Conservation (phyloP, 2,888 invertebrate genomes). For the Scaptomyza caliginosa region DNA sequence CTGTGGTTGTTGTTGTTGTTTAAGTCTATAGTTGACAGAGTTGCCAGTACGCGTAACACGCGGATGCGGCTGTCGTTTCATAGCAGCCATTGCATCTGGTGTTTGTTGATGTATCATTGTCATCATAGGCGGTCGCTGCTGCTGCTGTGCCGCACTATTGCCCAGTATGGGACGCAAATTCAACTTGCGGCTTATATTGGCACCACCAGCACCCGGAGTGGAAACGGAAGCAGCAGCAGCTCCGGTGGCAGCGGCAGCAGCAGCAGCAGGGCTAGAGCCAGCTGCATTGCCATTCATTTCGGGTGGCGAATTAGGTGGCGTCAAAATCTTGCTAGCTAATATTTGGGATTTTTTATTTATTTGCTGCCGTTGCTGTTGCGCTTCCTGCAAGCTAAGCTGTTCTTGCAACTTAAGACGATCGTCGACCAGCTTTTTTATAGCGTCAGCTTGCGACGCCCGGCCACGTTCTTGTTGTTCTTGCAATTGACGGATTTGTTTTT, state of each 20-base stretch:
- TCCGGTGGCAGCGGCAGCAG: conserved; percentile 43
- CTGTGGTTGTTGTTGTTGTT: conserved; percentile 34
- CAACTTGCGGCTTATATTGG: conserved; percentile 26
- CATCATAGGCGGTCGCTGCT: conserved; percentile 13
- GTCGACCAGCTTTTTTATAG: conserved; percentile 1
- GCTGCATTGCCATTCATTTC: conserved; percentile 46
- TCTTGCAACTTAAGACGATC: conserved; percentile 13
- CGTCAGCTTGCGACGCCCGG: conserved; percentile 6
- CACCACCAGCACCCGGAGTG: neutral
- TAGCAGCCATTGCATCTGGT: conserved; percentile 3
- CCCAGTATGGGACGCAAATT: conserved; percentile 62
- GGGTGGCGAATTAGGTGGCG: neutral
- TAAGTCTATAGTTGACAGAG: conserved; percentile 66
- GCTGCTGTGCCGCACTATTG: conserved; percentile 51
- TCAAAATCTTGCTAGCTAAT: conserved; percentile 11
- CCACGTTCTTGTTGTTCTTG: conserved; percentile 26
- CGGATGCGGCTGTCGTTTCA: conserved; percentile 19
- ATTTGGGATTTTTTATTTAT: neutral
- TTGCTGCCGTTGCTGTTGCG: conserved; percentile 12
- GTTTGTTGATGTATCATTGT: conserved; percentile 2
- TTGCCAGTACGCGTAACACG: conserved; percentile 33
- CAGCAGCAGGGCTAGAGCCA: conserved; percentile 36
- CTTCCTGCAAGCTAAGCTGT: conserved; percentile 3
- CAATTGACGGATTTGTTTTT: conserved; percentile 27
- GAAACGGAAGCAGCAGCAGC: conserved; percentile 20